Conservation (phyloP, 2,888 invertebrate species). For the Syrphus vitripennis region DNA sequence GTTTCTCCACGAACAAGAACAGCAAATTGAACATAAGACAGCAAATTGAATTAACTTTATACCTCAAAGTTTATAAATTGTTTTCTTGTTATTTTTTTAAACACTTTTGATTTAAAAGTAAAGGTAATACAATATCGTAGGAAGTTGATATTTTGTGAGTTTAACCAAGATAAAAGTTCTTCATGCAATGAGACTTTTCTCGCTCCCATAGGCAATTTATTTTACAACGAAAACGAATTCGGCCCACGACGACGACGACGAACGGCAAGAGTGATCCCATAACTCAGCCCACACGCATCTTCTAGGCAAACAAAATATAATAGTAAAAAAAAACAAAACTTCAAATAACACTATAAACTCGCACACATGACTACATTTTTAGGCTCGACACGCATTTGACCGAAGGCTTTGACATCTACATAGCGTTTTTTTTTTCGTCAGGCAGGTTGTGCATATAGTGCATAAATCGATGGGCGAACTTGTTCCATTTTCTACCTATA, state of each 20-base stretch:
- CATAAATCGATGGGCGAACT: conserved; percentile 64
- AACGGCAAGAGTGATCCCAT: conserved; percentile 24
- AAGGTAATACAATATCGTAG: conserved; percentile 15
- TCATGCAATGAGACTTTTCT: conserved; percentile 19
- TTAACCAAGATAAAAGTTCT: conserved; percentile 12
- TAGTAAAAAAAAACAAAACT: not conserved
- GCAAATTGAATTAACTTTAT: not conserved
- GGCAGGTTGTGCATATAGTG: not conserved
- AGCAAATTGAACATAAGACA: not conserved
- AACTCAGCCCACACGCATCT: conserved; percentile 52
- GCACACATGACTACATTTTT: not conserved
- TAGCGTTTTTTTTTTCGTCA: conserved; percentile 38
- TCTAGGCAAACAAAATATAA: not conserved
- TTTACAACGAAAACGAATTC: conserved; percentile 54
- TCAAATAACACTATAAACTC: conserved; percentile 3
- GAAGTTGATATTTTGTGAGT: conserved; percentile 16
- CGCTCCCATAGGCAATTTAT: conserved; percentile 29
- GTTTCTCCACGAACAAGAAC: too few species aligned
- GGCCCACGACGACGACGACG: conserved; percentile 28
- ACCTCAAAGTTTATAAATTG: not conserved
- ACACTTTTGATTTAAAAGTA: conserved; percentile 21
- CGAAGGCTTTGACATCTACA: conserved; percentile 44
- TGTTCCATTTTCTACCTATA: conserved; percentile 44
- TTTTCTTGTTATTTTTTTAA: not conserved
- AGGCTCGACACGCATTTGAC: conserved; percentile 39